Conservation (phyloP, 2,797 vertebrate species). For the Streptopelia turtur region DNA sequence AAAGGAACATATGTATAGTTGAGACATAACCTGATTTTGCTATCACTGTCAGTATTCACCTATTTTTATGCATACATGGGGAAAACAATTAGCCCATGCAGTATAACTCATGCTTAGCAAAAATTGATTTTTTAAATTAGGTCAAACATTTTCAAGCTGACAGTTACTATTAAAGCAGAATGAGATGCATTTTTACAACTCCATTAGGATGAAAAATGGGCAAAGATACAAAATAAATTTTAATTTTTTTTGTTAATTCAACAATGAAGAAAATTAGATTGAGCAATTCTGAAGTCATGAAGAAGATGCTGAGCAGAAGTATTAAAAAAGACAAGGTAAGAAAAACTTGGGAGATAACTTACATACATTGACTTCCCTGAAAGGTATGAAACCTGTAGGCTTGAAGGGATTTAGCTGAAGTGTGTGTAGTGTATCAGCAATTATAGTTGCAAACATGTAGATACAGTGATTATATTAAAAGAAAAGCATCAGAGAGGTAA, state of each 20-base stretch:
- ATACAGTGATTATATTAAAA: not conserved
- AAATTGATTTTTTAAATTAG: not conserved
- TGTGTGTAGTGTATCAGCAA: not conserved
- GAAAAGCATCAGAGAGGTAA: not conserved
- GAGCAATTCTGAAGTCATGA: not conserved
- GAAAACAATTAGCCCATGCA: not conserved
- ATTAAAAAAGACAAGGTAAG: not conserved
- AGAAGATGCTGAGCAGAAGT: not conserved
- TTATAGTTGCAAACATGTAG: not conserved
- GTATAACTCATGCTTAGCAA: not conserved
- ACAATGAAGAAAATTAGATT: not conserved
- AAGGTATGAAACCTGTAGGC: not conserved
- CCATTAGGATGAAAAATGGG: not conserved
- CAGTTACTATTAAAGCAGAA: not conserved
- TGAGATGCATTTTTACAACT: not conserved
- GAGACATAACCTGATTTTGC: not conserved
- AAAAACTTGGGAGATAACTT: not conserved
- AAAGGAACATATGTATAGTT: not conserved
- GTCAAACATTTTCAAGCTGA: not conserved
- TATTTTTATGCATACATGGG: not conserved
- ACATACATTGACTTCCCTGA: not conserved
- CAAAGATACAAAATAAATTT: not conserved
- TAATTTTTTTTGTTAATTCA: not conserved
- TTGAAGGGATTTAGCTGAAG: not conserved
- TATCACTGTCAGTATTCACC: not conserved